Evolutionary conservation across 2,113 vertebrate genomes (phyloP).

Genomic region (Formicarius rufipectus): DNA sequence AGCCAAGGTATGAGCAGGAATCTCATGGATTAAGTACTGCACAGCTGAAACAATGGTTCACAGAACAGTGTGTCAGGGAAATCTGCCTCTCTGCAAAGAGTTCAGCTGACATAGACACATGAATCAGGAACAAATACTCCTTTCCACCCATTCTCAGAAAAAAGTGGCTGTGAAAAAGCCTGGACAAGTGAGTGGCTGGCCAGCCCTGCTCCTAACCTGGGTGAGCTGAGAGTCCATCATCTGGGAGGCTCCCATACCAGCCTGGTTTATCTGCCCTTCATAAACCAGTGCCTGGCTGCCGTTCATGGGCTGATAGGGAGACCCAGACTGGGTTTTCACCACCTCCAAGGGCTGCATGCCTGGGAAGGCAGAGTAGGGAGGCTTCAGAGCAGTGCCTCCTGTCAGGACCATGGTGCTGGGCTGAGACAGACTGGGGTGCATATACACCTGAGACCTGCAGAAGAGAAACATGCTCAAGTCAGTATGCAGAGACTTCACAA

Average conservation of each 20-base stretch:
- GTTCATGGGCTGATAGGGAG: constrained; percentile 93
- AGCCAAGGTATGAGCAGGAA: background rate
- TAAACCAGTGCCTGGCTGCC: constrained; percentile 94
- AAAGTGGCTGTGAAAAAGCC: background rate
- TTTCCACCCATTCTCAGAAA: background rate
- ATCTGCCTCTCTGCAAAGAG: background rate
- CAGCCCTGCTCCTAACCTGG: constrained; percentile 80
- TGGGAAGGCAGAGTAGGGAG: constrained; percentile 91
- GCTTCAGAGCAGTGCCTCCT: constrained; percentile 89
- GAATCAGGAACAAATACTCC: background rate
- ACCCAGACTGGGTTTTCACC: constrained; percentile 92
- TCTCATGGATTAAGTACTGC: background rate
- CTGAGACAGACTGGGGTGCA: constrained; percentile 97
- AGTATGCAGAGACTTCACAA: background rate
- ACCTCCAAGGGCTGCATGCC: constrained; percentile 96
- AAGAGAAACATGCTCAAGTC: background rate
- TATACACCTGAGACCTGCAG: constrained; percentile 94
- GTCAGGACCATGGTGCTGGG: constrained; percentile 95
- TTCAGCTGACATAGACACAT: background rate
- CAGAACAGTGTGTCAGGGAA: background rate
- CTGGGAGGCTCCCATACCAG: constrained; percentile 92
- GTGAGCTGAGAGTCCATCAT: constrained; percentile 98
- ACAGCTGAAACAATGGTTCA: background rate
- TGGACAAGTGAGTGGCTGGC: background rate
- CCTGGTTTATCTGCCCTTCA: constrained; percentile 90